These are phyloP conservation scores for Wiebesia pumilae DNA, from an alignment of 1,140 invertebrate genomes.

Conservation along the genomic window DNA sequence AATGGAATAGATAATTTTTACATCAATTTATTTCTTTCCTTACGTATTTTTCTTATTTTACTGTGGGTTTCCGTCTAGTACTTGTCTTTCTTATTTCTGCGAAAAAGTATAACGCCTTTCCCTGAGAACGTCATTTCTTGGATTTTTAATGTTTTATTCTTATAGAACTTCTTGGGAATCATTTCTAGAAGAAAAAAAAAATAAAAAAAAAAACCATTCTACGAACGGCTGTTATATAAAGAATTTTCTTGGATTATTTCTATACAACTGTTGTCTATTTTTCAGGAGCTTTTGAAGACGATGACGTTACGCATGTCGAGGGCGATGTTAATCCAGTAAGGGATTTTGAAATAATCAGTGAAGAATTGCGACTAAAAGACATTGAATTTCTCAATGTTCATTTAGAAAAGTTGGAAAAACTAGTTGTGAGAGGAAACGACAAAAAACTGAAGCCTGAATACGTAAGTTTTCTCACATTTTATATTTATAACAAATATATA, in stretches of 20 bases:
- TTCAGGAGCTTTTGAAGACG: slow-evolving; percentile 97
- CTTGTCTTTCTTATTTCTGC: slow-evolving; percentile 17
- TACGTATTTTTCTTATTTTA: slow-evolving; percentile 18
- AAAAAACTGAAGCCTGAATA: slow-evolving; percentile 98
- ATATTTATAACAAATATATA: neutral
- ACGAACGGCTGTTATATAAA: neutral
- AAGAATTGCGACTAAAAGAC: slow-evolving; percentile 97
- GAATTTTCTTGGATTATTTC: slow-evolving; percentile 15
- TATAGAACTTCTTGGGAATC: neutral
- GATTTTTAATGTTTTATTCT: slow-evolving; percentile 26
- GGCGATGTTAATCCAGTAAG: slow-evolving; percentile 98
- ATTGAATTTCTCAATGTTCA: slow-evolving; percentile 87
- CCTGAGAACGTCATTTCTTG: neutral
- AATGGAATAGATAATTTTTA: neutral
- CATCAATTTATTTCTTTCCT: slow-evolving; percentile 3
- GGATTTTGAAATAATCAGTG: slow-evolving; percentile 97
- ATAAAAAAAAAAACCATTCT: neutral
- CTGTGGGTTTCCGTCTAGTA: neutral
- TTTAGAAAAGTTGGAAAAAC: slow-evolving; percentile 91
- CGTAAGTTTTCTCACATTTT: slow-evolving; percentile 77
- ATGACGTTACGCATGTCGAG: slow-evolving; percentile 98
- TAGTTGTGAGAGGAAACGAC: slow-evolving; percentile 91
- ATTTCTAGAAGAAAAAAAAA: no score
- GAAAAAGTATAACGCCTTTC: slow-evolving; percentile 30
- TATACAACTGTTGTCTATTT: slow-evolving; percentile 36